Evolutionary conservation across 53 echinoderm and acorn worm species (phyloP).

Genomic region (Zoroaster sp.): DNA sequence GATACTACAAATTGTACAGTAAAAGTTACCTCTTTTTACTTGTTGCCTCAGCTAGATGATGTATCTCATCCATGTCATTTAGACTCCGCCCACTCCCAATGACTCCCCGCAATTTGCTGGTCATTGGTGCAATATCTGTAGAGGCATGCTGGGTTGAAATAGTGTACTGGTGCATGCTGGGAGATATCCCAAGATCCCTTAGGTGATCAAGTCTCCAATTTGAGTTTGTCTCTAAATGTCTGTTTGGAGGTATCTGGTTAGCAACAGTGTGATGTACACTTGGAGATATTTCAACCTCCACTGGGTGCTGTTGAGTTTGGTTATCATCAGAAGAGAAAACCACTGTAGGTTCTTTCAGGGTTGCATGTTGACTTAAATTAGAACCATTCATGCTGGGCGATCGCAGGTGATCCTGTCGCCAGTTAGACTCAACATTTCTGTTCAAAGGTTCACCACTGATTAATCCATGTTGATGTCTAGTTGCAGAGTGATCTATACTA

Average conservation of each 20-base stretch:
- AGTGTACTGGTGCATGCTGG: not conserved
- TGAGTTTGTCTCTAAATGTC: not conserved
- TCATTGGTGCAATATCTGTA: not conserved
- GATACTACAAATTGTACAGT: too few species aligned
- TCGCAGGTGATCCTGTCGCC: not conserved
- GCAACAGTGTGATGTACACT: not conserved
- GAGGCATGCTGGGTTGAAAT: not conserved
- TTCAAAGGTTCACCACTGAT: not conserved
- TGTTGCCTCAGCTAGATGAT: not conserved
- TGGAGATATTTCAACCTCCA: not conserved
- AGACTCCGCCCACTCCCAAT: constrained; percentile 5
- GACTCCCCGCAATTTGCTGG: not conserved
- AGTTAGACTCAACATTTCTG: not conserved
- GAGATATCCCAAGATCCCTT: constrained; percentile 29
- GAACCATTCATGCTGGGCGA: too few species aligned
- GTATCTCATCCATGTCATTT: not conserved
- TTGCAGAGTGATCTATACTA: not conserved
- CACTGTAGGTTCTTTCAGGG: not conserved
- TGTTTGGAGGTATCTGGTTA: not conserved
- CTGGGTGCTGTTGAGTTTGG: not conserved
- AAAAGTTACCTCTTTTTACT: constrained; percentile 39
- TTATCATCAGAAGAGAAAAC: too few species aligned
- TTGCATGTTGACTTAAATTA: not conserved
- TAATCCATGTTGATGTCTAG: not conserved
- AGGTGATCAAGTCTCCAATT: constrained; percentile 2